Evolutionary conservation across 2,797 vertebrate species (phyloP).

Genomic region (Valencia hispanica): DNA sequence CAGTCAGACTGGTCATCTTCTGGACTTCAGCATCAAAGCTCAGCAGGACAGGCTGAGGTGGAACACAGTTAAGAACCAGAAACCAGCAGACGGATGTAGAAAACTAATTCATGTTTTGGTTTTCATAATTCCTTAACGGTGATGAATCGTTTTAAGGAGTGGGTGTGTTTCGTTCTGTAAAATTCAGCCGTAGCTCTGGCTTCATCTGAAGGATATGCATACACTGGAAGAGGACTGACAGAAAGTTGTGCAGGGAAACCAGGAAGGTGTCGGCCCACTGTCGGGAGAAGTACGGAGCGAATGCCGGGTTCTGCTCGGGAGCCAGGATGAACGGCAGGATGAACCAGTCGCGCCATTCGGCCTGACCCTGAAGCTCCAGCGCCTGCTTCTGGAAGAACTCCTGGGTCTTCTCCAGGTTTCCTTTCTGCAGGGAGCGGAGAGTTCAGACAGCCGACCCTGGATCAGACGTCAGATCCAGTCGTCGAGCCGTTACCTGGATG

Average conservation of each 20-base stretch:
- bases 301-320: conserved; percentile 91
- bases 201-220: conserved; percentile 93
- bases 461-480: neutral
- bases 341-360: conserved; percentile 98
- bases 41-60: conserved; percentile 93
- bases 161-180: no score
- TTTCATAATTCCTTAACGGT: no score
- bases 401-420: conserved; percentile 90
- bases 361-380: conserved; percentile 90
- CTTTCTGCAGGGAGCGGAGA: conserved; percentile 73
- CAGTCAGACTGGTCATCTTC: conserved; percentile 83
- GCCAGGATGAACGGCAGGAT: conserved; percentile 88
- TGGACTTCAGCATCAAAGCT: conserved; percentile 94
- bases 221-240: conserved; percentile 96
- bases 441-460: neutral
- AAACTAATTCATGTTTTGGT: no score
- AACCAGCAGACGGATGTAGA: neutral
- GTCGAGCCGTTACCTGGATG: conserved; percentile 84
- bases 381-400: conserved; percentile 96
- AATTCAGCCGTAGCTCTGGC: neutral
- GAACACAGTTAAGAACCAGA: conserved; percentile 54
- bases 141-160: no score
- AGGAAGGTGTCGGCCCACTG: conserved; percentile 98
- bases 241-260: conserved; percentile 97
- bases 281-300: conserved; percentile 92